phyloP scores from a whole-genome alignment of 2,797 vertebrate genomes.

The Coccyzus lansbergi region DNA sequence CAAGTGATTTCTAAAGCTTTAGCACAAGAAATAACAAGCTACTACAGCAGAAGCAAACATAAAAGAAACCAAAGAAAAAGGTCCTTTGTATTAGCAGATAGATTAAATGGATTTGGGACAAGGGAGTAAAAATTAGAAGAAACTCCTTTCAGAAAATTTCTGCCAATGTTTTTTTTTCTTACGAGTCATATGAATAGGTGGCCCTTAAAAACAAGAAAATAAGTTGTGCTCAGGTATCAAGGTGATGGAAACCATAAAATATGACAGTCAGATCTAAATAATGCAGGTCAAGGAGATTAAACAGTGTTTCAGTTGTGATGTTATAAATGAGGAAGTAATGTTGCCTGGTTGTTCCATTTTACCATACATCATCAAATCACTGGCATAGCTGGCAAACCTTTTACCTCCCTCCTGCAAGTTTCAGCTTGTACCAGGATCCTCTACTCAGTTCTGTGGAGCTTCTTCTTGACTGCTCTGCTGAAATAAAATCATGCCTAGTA shows the following conservation, averaged over 20 bases:
- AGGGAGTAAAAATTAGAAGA: not conserved
- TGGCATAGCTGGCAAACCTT: not conserved
- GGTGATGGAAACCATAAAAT: not conserved
- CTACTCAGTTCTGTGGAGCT: not conserved
- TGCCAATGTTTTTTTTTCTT: not conserved
- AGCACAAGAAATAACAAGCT: constrained; percentile 37
- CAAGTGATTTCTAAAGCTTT: constrained; percentile 40
- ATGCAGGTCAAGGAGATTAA: constrained; percentile 14
- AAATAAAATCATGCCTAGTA: not conserved
- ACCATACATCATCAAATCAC: not conserved
- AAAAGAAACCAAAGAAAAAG: constrained; percentile 33
- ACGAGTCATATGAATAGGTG: not conserved
- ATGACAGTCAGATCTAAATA: not conserved
- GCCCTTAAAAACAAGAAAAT: not conserved
- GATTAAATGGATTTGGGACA: constrained; percentile 16
- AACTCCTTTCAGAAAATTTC: not conserved
- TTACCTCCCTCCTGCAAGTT: not conserved
- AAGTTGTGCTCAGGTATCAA: not conserved
- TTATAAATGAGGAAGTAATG: not conserved
- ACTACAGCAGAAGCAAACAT: not conserved
- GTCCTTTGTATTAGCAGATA: not conserved
- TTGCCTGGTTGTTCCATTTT: not conserved
- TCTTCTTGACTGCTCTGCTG: not conserved
- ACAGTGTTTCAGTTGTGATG: not conserved
- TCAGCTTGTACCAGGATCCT: not conserved